Evolutionary conservation across 1,140 invertebrate genomes (phyloP).

Genomic region (Odontomachus brunneus): DNA sequence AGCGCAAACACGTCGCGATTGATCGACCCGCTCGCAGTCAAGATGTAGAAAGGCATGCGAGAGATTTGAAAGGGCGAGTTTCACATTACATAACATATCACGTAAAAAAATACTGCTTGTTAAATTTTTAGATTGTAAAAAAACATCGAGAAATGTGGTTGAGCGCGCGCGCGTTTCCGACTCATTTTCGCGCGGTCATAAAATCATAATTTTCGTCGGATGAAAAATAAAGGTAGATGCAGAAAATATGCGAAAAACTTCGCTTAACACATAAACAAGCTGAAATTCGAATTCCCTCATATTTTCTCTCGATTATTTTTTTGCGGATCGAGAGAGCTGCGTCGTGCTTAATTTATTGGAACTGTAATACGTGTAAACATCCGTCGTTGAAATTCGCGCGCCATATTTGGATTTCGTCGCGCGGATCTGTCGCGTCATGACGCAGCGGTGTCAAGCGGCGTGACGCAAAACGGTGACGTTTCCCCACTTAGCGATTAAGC

Average conservation of each 20-base stretch:
- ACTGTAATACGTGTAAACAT: slow-evolving; percentile 14
- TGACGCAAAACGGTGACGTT: slow-evolving; percentile 16
- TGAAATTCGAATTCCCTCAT: background rate
- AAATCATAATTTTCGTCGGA: background rate
- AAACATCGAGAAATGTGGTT: background rate
- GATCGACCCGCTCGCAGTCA: background rate
- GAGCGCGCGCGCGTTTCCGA: background rate
- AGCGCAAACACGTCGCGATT: slow-evolving; percentile 3
- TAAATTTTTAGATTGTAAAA: background rate
- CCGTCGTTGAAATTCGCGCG: slow-evolving; percentile 5
- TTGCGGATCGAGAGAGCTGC: background rate
- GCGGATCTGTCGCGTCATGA: background rate
- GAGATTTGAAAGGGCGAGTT: background rate
- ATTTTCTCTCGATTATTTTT: background rate
- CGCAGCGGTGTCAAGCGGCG: background rate
- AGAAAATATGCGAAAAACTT: slow-evolving; percentile 1
- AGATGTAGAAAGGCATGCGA: background rate
- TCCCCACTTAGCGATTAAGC: slow-evolving; percentile 22
- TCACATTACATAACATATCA: background rate
- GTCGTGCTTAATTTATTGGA: slow-evolving; percentile 18
- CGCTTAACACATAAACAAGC: background rate
- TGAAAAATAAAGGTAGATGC: background rate
- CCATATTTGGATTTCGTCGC: slow-evolving; percentile 21
- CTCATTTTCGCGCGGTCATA: background rate
- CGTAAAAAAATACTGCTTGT: too few relatives aligned